phyloP scores from a whole-genome alignment of 1,140 invertebrate genomes.

The Lepidurus couesii region DNA sequence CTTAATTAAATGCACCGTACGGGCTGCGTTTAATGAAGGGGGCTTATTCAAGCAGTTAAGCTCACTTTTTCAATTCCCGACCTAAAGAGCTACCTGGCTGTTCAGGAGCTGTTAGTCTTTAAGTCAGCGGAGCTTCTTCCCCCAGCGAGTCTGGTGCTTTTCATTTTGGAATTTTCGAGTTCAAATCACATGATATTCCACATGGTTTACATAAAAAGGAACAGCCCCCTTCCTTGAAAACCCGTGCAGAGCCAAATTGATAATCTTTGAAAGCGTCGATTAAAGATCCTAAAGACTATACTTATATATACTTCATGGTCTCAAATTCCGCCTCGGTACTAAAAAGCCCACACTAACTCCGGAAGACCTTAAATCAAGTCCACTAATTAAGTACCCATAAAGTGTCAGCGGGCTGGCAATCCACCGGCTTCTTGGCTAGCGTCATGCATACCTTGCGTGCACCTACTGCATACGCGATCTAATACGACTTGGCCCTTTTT shows the following conservation, averaged over 20 bases:
- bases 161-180: neutral
- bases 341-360: neutral
- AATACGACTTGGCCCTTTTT: neutral
- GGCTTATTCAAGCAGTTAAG: conserved; percentile 8
- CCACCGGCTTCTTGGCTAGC: neutral
- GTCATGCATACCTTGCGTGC: neutral
- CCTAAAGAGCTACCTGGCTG: neutral
- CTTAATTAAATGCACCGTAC: conserved; percentile 6
- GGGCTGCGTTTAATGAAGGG: neutral
- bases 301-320: neutral
- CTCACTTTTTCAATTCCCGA: neutral
- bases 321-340: neutral
- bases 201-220: too few species aligned
- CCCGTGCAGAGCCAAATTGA: too few species aligned
- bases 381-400: conserved; percentile 4
- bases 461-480: neutral
- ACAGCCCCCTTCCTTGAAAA: too few species aligned
- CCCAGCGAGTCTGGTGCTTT: neutral
- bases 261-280: too few species aligned
- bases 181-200: too few species aligned
- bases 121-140: neutral
- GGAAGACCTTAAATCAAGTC: neutral
- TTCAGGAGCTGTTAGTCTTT: neutral
- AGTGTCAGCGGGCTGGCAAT: neutral
- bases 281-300: neutral